These are phyloP conservation scores for Centropyge bicolor DNA, from an alignment of 2,797 vertebrate genomes.

Conservation along the genomic window DNA sequence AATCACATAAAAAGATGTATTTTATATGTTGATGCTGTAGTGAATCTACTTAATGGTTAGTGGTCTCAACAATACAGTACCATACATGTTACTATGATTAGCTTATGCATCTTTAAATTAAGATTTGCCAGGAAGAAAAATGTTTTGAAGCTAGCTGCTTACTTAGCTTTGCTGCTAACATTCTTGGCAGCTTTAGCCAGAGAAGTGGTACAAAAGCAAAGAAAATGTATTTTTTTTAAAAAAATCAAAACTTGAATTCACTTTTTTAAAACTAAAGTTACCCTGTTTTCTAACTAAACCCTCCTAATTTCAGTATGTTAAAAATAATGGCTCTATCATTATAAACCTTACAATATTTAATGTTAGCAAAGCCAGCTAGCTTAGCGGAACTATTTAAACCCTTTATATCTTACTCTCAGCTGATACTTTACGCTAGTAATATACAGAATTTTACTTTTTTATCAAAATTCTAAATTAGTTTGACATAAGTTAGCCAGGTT, in stretches of 20 bases:
- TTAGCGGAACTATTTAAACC: background rate
- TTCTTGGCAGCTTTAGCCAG: background rate
- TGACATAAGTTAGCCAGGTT: background rate
- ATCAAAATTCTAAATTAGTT: slow-evolving; percentile 15
- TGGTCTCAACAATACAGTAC: background rate
- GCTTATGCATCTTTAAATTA: background rate
- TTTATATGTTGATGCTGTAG: background rate
- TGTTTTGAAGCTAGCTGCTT: background rate
- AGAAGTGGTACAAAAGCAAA: background rate
- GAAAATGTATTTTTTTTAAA: no score
- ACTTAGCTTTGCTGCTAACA: background rate
- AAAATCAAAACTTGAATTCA: fast-evolving
- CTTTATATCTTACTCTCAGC: no score
- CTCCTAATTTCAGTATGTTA: background rate
- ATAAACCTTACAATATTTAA: background rate
- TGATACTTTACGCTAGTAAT: background rate
- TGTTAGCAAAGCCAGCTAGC: background rate
- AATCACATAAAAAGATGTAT: background rate
- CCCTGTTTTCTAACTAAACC: background rate
- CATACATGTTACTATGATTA: background rate
- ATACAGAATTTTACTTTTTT: background rate
- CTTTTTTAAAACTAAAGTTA: background rate
- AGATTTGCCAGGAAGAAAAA: background rate
- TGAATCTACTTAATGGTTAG: no score
- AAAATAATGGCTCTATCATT: background rate